These are phyloP conservation scores for Drosophila paulistorum DNA, from an alignment of 1,140 invertebrate species.

Conservation along the genomic window DNA sequence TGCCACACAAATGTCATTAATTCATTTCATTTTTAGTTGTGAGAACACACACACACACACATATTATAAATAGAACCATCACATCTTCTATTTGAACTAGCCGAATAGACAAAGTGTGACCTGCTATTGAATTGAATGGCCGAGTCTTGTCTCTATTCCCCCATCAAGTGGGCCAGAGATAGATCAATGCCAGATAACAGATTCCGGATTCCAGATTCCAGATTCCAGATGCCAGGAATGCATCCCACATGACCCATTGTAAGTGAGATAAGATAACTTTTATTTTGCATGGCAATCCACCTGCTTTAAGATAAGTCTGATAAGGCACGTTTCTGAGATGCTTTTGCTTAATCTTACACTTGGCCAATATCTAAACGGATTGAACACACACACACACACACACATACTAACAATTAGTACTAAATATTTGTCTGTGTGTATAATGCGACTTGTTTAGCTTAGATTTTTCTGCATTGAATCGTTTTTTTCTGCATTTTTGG, in stretches of 20 bases:
- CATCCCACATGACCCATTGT: neutral
- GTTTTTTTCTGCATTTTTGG: too few relatives aligned
- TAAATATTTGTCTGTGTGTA: too few relatives aligned
- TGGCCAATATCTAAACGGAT: neutral
- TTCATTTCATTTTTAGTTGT: slow-evolving; percentile 10
- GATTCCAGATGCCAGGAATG: neutral
- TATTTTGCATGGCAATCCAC: too few relatives aligned
- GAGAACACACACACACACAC: neutral
- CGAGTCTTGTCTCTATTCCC: neutral
- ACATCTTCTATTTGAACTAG: neutral
- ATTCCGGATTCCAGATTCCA: neutral
- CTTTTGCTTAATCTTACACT: neutral
- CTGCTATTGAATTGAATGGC: neutral
- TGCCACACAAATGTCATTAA: slow-evolving; percentile 5
- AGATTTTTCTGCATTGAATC: too few relatives aligned
- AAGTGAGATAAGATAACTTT: neutral
- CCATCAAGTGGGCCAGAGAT: neutral
- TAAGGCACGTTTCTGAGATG: neutral
- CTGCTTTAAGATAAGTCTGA: too few relatives aligned
- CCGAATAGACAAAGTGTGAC: neutral
- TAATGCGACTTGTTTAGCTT: too few relatives aligned
- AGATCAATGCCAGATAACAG: neutral
- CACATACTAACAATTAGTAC: too few relatives aligned
- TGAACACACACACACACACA: too few relatives aligned
- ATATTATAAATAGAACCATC: slow-evolving; percentile 8